Percentiles rank a stretch among this genome's conserved stretches.
Evolutionary conservation across 2,888 invertebrate species (phyloP).

Genomic region (Neoscelio sp.): DNA sequence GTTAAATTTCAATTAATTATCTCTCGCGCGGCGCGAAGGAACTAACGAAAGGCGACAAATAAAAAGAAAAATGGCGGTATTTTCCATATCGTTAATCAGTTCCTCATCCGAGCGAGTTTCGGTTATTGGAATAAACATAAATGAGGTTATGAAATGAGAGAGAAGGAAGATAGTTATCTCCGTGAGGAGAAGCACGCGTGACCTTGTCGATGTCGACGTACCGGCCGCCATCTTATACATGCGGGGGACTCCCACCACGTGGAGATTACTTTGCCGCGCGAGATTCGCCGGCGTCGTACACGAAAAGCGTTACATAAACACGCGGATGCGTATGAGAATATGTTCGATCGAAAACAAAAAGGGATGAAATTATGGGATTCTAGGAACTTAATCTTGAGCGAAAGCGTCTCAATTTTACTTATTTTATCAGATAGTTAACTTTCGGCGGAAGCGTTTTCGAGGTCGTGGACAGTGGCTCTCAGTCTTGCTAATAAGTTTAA

Average conservation of each 20-base stretch:
- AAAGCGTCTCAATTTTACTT: background rate
- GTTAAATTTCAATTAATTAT: too few relatives aligned
- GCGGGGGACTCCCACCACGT: constrained; percentile 76
- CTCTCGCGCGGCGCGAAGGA: too few relatives aligned
- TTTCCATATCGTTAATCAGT: too few relatives aligned
- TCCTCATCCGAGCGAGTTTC: constrained; percentile 18
- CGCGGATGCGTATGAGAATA: background rate
- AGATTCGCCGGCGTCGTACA: constrained; percentile 32
- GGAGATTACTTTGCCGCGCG: constrained; percentile 73
- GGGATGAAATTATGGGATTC: background rate
- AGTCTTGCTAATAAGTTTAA: constrained; percentile 38
- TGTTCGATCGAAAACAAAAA: background rate
- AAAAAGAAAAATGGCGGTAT: too few relatives aligned
- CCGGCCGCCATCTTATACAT: constrained; percentile 79
- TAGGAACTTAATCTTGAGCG: constrained; percentile 7
- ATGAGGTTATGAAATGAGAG: constrained; percentile 26
- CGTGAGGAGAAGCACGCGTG: constrained; percentile 72
- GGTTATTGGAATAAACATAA: constrained; percentile 17
- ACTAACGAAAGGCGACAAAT: too few relatives aligned
- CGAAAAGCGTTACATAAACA: background rate
- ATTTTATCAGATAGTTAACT: constrained; percentile 49
- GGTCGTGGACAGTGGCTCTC: constrained; percentile 77
- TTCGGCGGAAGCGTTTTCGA: constrained; percentile 79
- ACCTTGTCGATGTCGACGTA: too few relatives aligned
- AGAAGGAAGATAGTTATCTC: constrained; percentile 70